Evolutionary conservation across 2,888 invertebrate species (phyloP).

Genomic region (Meghimatium bilineatum): DNA sequence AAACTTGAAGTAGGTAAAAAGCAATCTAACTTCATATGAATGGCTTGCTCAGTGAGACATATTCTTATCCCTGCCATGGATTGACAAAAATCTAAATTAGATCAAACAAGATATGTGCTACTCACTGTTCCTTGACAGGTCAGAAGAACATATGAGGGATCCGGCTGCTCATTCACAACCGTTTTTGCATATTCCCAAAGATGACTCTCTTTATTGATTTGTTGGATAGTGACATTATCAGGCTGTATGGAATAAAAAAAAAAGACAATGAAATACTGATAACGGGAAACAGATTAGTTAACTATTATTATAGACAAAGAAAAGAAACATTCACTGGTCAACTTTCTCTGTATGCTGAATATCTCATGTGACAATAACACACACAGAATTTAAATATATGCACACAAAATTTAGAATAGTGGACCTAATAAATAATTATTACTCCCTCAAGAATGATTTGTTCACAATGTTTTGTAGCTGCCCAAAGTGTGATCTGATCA

Average conservation of each 20-base stretch:
- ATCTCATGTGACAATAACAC: too few relatives aligned
- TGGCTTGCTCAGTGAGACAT: too few relatives aligned
- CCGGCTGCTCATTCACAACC: background rate
- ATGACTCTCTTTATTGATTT: background rate
- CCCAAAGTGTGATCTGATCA: too few relatives aligned
- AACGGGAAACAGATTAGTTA: too few relatives aligned
- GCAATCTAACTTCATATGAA: too few relatives aligned
- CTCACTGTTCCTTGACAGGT: constrained; percentile 41
- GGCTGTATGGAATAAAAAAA: constrained; percentile 13
- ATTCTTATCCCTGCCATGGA: background rate
- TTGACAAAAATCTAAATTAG: background rate
- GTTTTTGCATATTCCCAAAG: constrained; percentile 11
- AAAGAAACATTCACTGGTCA: background rate
- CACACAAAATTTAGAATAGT: too few relatives aligned
- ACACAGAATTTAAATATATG: too few relatives aligned
- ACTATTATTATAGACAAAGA: background rate
- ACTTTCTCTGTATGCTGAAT: too few relatives aligned
- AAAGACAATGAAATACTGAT: background rate
- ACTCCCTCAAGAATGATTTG: too few relatives aligned
- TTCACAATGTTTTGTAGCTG: too few relatives aligned
- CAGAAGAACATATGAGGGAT: constrained; percentile 26
- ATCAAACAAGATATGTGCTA: background rate
- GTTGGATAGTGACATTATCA: constrained; percentile 23
- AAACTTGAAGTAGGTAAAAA: too few relatives aligned
- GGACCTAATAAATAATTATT: too few relatives aligned